phyloP scores from a whole-genome alignment of 1,140 invertebrate genomes.

The Drosophila teissieri region DNA sequence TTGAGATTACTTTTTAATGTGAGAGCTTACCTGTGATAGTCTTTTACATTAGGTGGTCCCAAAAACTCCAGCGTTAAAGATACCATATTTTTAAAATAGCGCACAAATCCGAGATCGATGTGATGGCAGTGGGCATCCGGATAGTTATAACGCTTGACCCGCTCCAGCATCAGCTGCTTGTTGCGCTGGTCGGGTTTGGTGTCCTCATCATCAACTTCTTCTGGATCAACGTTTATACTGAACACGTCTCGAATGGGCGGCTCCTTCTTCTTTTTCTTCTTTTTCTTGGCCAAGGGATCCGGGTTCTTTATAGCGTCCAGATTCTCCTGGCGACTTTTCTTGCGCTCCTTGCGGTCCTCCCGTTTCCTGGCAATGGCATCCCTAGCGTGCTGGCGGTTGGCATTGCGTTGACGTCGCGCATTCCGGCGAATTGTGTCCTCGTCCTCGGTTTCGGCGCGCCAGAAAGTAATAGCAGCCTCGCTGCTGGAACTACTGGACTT shows the following conservation, averaged over 20 bases:
- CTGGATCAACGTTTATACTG: constrained; percentile 34
- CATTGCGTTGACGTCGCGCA: constrained; percentile 31
- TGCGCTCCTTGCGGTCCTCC: neutral
- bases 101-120: constrained; percentile 53
- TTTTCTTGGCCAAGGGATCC: neutral
- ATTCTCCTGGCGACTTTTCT: neutral
- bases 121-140: constrained; percentile 56
- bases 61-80: constrained; percentile 56
- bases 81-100: constrained; percentile 40
- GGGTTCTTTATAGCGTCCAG: neutral
- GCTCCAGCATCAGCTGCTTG: constrained; percentile 22
- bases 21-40: constrained; percentile 22
- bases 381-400: constrained; percentile 28
- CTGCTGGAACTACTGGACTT: neutral
- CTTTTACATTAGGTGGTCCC: constrained; percentile 30
- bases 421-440: neutral
- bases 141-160: constrained; percentile 29
- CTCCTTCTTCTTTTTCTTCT: constrained; percentile 37
- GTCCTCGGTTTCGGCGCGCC: neutral
- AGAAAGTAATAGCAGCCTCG: neutral
- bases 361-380: neutral
- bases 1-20: too few relatives aligned
- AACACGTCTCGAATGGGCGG: constrained; percentile 36
- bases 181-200: constrained; percentile 46
- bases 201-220: constrained; percentile 38